These are phyloP conservation scores for Telmatherina bonti DNA, from an alignment of 2,797 vertebrate genomes.

Conservation along the genomic window DNA sequence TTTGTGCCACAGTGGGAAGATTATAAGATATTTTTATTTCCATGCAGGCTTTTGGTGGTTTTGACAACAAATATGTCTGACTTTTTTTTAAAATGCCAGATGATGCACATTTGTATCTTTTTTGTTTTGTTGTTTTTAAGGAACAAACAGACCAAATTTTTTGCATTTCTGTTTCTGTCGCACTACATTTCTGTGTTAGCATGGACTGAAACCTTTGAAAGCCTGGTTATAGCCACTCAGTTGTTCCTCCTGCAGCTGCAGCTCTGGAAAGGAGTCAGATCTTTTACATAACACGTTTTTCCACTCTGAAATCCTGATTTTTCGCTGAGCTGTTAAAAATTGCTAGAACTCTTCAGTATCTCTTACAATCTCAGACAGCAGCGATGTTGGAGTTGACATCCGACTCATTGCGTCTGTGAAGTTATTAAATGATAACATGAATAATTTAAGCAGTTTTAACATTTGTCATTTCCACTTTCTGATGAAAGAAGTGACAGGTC, in stretches of 20 bases:
- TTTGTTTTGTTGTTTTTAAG: not conserved
- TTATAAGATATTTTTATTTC: conserved; percentile 21
- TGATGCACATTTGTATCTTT: conserved; percentile 37
- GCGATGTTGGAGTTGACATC: no score
- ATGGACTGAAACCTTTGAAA: not conserved
- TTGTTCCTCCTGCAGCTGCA: conserved; percentile 30
- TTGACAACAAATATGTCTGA: conserved; percentile 18
- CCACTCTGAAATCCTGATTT: conserved; percentile 14
- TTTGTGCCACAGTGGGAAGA: conserved; percentile 27
- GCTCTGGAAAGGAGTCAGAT: conserved; percentile 23
- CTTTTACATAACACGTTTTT: conserved; percentile 46
- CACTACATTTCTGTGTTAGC: conserved; percentile 24
- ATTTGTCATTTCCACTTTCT: no score
- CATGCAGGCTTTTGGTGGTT: conserved; percentile 2
- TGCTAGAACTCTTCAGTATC: conserved; percentile 1
- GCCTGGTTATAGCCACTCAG: no score
- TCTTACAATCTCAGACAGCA: no score
- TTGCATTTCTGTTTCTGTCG: not conserved
- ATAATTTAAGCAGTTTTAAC: no score
- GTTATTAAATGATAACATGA: no score
- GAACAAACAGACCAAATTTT: not conserved
- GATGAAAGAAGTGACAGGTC: no score
- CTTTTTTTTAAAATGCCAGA: conserved; percentile 12
- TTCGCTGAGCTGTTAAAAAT: conserved; percentile 5
- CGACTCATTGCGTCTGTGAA: no score